phyloP scores from a whole-genome alignment of 2,113 vertebrate genomes.

The Thermophis baileyi region DNA sequence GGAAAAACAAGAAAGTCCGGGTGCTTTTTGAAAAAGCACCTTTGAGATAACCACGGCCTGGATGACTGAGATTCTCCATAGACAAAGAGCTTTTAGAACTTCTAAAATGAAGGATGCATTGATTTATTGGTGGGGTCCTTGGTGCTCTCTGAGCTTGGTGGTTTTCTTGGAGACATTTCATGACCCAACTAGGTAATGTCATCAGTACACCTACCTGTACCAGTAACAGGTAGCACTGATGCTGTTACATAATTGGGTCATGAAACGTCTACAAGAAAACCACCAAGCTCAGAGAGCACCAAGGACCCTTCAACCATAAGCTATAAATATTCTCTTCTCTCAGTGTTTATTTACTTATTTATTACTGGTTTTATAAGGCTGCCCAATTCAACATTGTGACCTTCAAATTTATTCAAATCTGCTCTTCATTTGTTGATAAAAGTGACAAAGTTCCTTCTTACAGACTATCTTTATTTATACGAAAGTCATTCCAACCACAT shows the following conservation, averaged over 20 bases:
- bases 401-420: neutral
- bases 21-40: neutral
- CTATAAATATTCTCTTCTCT: neutral
- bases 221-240: neutral
- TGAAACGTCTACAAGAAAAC: neutral
- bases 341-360: neutral
- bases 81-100: neutral
- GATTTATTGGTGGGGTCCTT: too few species aligned
- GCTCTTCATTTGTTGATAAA: neutral
- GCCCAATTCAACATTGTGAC: neutral
- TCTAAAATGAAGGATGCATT: neutral
- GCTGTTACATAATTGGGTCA: neutral
- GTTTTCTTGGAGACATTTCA: neutral
- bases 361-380: neutral
- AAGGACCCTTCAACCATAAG: neutral
- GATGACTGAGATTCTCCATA: neutral
- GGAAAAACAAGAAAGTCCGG: neutral
- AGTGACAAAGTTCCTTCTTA: neutral
- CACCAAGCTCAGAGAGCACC: neutral
- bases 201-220: neutral
- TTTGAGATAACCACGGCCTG: too few species aligned
- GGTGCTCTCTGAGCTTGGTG: neutral
- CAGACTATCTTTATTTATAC: neutral
- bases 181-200: neutral
- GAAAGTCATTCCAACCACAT: neutral